Evolutionary conservation across 2,888 invertebrate genomes (phyloP).

Genomic region (Yponomeuta evonymella): DNA sequence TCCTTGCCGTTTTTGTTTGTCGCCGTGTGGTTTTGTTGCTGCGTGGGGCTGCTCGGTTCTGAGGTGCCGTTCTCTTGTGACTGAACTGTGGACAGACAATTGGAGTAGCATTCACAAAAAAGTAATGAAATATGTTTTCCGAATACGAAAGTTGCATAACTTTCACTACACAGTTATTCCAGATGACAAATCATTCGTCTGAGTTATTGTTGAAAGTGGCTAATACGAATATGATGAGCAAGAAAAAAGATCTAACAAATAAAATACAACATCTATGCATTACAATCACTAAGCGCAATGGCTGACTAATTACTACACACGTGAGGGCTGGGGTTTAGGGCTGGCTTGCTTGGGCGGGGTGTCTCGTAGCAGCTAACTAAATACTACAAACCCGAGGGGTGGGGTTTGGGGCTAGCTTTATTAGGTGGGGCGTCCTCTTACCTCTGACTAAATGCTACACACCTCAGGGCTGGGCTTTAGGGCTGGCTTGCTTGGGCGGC

Average conservation of each 20-base stretch:
- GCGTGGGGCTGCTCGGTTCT: constrained; percentile 69
- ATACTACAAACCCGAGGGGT: too few relatives aligned
- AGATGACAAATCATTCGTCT: not conserved
- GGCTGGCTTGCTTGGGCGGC: not conserved
- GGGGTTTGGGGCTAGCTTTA: too few relatives aligned
- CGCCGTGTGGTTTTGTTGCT: constrained; percentile 40
- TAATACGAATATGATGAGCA: too few relatives aligned
- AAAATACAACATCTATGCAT: not conserved
- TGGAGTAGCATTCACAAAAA: not conserved
- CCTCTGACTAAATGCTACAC: too few relatives aligned
- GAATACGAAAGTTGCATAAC: not conserved
- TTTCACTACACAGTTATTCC: not conserved
- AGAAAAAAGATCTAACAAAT: too few relatives aligned
- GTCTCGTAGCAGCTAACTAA: not conserved
- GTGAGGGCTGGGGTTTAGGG: not conserved
- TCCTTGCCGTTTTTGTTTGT: constrained; percentile 53
- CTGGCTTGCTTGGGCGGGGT: not conserved
- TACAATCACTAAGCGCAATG: not conserved
- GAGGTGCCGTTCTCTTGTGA: constrained; percentile 73
- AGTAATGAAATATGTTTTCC: too few relatives aligned
- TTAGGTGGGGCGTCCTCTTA: too few relatives aligned
- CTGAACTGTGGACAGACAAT: constrained; percentile 46
- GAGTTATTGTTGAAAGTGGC: too few relatives aligned
- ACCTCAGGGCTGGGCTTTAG: not conserved
- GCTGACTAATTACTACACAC: too few relatives aligned